Percentiles rank a stretch among this genome's conserved stretches.
Conservation (phyloP, 1,140 invertebrate species). For the Panagrolaimus sp. region DNA sequence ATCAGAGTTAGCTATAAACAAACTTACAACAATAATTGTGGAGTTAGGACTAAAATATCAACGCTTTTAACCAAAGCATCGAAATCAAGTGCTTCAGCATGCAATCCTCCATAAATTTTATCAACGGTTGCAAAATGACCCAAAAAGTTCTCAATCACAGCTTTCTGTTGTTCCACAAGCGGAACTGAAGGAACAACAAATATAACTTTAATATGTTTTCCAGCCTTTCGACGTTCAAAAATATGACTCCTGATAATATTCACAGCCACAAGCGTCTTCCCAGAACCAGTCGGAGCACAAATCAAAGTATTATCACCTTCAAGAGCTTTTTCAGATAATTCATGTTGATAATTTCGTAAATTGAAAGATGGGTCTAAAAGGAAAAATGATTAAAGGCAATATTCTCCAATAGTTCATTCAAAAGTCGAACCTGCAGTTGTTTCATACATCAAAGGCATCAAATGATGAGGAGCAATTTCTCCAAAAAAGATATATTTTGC, state of each 20-base stretch:
- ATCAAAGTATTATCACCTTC: conserved; percentile 48
- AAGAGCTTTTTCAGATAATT: conserved; percentile 44
- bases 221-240: neutral
- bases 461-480: neutral
- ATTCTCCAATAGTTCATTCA: neutral
- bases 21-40: neutral
- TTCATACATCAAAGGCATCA: neutral
- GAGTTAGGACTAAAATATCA: conserved; percentile 22
- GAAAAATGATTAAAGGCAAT: conserved; percentile 9
- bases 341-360: conserved; percentile 43
- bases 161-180: conserved; percentile 43
- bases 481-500: neutral
- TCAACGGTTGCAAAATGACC: neutral
- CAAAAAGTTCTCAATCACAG: neutral
- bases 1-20: neutral
- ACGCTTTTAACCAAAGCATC: neutral
- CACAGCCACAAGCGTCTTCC: conserved; percentile 51
- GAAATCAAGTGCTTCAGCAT: neutral
- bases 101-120: neutral
- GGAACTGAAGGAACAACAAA: conserved; percentile 52
- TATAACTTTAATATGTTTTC: conserved; percentile 20
- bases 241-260: conserved; percentile 42
- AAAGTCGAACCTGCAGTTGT: conserved; percentile 4
- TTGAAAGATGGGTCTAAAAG: neutral
- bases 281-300: conserved; percentile 54